phyloP scores from a whole-genome alignment of 2,797 vertebrate species.

The Odontamblyopus rebecca region DNA sequence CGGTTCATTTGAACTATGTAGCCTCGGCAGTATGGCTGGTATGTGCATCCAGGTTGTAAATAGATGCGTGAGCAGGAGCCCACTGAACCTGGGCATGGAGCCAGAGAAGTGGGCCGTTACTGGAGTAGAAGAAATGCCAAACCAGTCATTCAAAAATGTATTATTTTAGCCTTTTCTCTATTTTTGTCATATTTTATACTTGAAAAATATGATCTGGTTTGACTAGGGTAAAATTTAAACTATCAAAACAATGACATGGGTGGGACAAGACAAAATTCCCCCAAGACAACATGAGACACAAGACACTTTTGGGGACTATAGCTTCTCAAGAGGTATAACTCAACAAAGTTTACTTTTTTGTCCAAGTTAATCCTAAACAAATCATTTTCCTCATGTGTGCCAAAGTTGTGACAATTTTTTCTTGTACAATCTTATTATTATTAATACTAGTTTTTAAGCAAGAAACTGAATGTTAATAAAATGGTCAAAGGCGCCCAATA shows the following conservation, averaged over 20 bases:
- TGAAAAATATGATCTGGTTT: not conserved
- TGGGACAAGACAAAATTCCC: too few relatives aligned
- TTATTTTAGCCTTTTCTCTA: not conserved
- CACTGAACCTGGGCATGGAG: slow-evolving; percentile 11
- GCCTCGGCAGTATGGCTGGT: not conserved
- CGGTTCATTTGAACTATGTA: not conserved
- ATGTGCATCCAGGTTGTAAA: slow-evolving; percentile 11
- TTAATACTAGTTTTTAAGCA: not conserved
- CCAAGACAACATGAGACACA: too few relatives aligned
- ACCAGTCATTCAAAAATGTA: slow-evolving; percentile 14
- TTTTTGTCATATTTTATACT: not conserved
- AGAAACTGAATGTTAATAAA: not conserved
- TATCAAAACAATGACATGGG: not conserved
- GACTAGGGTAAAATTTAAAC: not conserved
- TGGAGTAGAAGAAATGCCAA: not conserved
- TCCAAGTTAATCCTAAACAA: too few relatives aligned
- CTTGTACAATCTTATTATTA: not conserved
- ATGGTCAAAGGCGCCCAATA: not conserved
- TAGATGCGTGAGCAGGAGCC: slow-evolving; percentile 11
- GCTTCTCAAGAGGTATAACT: too few relatives aligned
- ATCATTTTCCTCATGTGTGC: too few relatives aligned
- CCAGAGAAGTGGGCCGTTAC: slow-evolving; percentile 19
- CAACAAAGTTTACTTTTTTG: too few relatives aligned
- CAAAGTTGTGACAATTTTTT: too few relatives aligned
- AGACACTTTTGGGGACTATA: too few relatives aligned